Evolutionary conservation across 1,140 invertebrate species (phyloP), one percentile per base, ranked within the genome.

Genomic region (Hydropsyche tenuis): DNA sequence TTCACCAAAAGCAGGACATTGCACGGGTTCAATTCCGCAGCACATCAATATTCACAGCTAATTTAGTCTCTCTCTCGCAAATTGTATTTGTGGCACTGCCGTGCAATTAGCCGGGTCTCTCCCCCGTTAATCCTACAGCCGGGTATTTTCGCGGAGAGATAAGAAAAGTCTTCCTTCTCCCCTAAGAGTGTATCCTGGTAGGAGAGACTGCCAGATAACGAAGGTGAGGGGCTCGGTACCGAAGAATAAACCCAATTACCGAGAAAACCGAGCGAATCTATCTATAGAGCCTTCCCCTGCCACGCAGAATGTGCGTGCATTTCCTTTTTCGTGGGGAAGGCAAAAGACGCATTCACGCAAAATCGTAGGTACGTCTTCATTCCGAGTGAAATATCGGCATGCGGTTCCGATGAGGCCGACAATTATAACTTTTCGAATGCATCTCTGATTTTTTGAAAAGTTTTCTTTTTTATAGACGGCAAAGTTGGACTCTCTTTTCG

Each of bases 21-120:
- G 51, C 27, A 23, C 30, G 9, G 70, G 53, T 63, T 46, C 51
- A 63, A 72, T 72, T 77, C 27, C 42, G 43, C 53, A 48, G 71
- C 72, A 62, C 75, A 74, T 74, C 73, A 77, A 74, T 77, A 74
- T 77, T 77, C 72, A 72, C 63, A 46, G 73, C 69, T 77, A 77
- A 77, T 73, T 77, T 77, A 74, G 30, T 77, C 65, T 73, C 66
- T 64, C 30, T 53, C 72, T 46, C 75, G 63, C 73, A 77, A 77
- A 77, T 77, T 77, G 75, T 77, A 77, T 77, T 74, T 77, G 75
- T 74, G 75, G 69, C 69, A 74, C 69, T 72, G 45, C 23, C 7
- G 11, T 22, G 72, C 68, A 73, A 71, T 73, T 73, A 66, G 72
- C 37, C 65, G 65, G 69, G 14, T 60, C 30, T 37, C 43, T 42